Evolutionary conservation across 2,888 invertebrate species (phyloP).

Genomic region (Ectobius pallidus): DNA sequence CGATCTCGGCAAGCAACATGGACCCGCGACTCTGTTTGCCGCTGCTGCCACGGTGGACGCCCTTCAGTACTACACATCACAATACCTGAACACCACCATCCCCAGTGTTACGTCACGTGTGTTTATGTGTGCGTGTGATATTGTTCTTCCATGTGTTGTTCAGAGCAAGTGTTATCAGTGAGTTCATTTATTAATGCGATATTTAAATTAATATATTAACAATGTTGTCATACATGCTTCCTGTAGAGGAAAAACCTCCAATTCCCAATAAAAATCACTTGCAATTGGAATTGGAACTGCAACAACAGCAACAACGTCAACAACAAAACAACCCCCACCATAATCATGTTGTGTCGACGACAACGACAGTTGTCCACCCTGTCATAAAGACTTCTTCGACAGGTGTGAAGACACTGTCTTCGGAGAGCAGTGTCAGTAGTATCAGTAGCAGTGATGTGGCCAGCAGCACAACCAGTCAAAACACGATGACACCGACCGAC

Average conservation of each 20-base stretch:
- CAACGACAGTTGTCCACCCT: slow-evolving; percentile 40
- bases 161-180: background rate
- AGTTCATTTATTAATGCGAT: slow-evolving; percentile 12
- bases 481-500: slow-evolving; percentile 62
- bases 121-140: background rate
- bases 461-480: slow-evolving; percentile 53
- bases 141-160: background rate
- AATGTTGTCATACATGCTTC: slow-evolving; percentile 83
- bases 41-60: slow-evolving; percentile 7
- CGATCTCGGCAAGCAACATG: background rate
- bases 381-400: slow-evolving; percentile 7
- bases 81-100: slow-evolving; percentile 7
- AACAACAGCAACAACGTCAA: slow-evolving; percentile 27
- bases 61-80: background rate
- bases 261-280: slow-evolving; percentile 56
- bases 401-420: slow-evolving; percentile 51
- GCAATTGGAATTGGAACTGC: slow-evolving; percentile 57
- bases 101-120: background rate
- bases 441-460: slow-evolving; percentile 66
- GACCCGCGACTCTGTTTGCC: background rate
- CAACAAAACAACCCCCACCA: background rate
- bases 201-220: slow-evolving; percentile 43
- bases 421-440: slow-evolving; percentile 75
- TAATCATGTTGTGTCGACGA: background rate
- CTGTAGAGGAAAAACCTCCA: slow-evolving; percentile 73